Conservation (phyloP, 2,888 invertebrate species). For the Tiliacea citrago region DNA sequence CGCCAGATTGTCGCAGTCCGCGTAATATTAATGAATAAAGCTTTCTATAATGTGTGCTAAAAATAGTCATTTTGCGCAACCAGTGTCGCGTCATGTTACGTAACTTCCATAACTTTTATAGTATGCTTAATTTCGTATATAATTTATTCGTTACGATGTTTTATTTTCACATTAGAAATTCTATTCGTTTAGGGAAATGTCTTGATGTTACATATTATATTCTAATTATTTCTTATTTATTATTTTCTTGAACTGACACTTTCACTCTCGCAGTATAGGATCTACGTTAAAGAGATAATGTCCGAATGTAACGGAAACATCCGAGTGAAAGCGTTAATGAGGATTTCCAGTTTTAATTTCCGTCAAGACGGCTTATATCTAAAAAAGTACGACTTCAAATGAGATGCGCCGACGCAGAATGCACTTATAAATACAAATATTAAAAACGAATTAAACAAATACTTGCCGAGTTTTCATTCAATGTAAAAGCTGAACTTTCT, state of each 20-base stretch:
- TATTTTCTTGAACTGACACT: constrained; percentile 72
- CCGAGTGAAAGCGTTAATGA: constrained; percentile 86
- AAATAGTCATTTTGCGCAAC: constrained; percentile 38
- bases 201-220: constrained; percentile 46
- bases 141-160: constrained; percentile 58
- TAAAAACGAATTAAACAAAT: constrained; percentile 19
- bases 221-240: constrained; percentile 62
- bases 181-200: constrained; percentile 36
- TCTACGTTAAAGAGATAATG: constrained; percentile 81
- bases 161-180: constrained; percentile 62
- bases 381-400: constrained; percentile 55
- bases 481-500: constrained; percentile 22
- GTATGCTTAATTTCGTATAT: constrained; percentile 36
- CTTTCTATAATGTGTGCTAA: constrained; percentile 54
- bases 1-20: constrained; percentile 31
- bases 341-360: constrained; percentile 84
- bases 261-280: constrained; percentile 81
- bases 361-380: constrained; percentile 76
- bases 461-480: constrained; percentile 4
- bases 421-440: constrained; percentile 30
- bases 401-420: constrained; percentile 44
- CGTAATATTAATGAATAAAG: constrained; percentile 39
- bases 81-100: constrained; percentile 43
- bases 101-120: constrained; percentile 58
- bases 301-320: constrained; percentile 83